Evolutionary conservation across 2,113 vertebrate species (phyloP).

Genomic region (Tauraco erythrolophus): DNA sequence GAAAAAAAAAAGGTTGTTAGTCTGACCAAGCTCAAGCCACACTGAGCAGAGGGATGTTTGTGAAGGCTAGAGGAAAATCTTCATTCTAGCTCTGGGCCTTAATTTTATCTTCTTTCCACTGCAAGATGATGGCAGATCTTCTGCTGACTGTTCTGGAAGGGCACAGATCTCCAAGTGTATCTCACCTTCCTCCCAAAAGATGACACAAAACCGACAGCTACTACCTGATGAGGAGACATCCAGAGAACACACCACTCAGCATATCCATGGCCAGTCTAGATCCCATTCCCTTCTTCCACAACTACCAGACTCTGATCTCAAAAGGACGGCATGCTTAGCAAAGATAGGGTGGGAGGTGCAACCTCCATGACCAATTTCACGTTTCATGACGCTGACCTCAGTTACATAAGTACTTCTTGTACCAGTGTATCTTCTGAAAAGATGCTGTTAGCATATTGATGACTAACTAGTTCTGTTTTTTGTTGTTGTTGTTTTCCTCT

Average conservation of each 20-base stretch:
- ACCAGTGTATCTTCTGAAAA: not conserved
- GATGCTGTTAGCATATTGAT: not conserved
- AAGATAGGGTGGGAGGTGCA: not conserved
- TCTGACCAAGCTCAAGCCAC: not conserved
- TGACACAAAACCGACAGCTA: not conserved
- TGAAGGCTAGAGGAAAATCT: not conserved
- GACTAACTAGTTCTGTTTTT: not conserved
- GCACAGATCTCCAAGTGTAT: not conserved
- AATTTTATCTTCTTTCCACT: not conserved
- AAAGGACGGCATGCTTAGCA: not conserved
- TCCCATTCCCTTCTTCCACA: not conserved
- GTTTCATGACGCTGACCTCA: not conserved
- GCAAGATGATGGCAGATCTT: not conserved
- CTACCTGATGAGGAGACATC: not conserved
- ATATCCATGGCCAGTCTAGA: not conserved
- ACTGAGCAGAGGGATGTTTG: not conserved
- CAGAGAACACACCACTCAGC: not conserved
- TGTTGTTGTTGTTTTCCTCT: fast-evolving
- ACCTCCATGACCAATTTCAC: not conserved
- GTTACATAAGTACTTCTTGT: not conserved
- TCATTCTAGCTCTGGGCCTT: not conserved
- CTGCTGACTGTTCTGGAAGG: not conserved
- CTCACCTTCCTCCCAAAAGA: not conserved
- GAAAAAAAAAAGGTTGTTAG: not conserved
- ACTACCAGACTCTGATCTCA: not conserved